Conservation (phyloP, 2,888 invertebrate species). For the Aspidapion aeneum region DNA sequence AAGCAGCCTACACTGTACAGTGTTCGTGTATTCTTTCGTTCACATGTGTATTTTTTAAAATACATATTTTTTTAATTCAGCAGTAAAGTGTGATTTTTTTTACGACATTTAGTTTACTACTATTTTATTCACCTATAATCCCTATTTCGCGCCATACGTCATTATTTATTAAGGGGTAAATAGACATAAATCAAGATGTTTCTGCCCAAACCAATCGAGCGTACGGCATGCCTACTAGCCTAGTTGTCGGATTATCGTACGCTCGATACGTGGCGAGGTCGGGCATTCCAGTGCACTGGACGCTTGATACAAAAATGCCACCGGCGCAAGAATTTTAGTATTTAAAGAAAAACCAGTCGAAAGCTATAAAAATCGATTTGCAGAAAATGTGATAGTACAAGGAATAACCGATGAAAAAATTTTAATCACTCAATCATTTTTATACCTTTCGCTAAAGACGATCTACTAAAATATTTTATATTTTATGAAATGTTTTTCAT, state of each 20-base stretch:
- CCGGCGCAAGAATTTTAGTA: too few relatives aligned
- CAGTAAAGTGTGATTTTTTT: background rate
- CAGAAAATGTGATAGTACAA: too few relatives aligned
- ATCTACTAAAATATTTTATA: too few relatives aligned
- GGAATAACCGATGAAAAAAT: too few relatives aligned
- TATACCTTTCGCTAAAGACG: too few relatives aligned
- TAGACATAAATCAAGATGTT: background rate
- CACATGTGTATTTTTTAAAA: background rate
- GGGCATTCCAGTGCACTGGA: constrained; percentile 10
- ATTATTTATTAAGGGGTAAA: background rate
- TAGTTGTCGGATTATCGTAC: background rate
- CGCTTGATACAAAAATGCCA: constrained; percentile 15
- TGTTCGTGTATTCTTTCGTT: too few relatives aligned
- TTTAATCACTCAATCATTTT: too few relatives aligned
- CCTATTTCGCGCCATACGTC: constrained; percentile 6
- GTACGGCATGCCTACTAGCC: background rate
- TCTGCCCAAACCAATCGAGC: constrained; percentile 3
- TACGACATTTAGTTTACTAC: background rate
- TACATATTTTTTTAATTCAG: background rate
- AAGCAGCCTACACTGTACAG: too few relatives aligned
- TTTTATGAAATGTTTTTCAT: too few relatives aligned
- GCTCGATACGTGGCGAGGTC: background rate
- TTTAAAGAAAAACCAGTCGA: too few relatives aligned
- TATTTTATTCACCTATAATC: constrained; percentile 6
- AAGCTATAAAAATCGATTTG: too few relatives aligned